Percentiles rank a stretch among this genome's conserved stretches.
Conservation (phyloP, 1,140 invertebrate genomes). For the Ephestia elutella region DNA sequence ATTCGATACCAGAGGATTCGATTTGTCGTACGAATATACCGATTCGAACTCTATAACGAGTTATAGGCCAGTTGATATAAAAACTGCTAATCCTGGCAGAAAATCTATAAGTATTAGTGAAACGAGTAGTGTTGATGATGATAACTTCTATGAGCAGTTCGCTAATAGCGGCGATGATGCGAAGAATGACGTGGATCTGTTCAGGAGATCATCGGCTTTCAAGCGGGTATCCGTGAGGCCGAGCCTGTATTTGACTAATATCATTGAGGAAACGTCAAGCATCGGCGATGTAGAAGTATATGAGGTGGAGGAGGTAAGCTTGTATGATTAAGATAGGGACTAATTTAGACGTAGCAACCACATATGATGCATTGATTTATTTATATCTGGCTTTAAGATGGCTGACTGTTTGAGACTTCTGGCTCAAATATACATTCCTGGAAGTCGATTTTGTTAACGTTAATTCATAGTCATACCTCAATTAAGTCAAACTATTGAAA, state of each 20-base stretch:
- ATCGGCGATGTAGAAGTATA: slow-evolving; percentile 37
- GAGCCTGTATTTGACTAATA: slow-evolving; percentile 58
- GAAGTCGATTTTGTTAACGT: no score
- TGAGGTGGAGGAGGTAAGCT: slow-evolving; percentile 49
- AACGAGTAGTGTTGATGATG: slow-evolving; percentile 29
- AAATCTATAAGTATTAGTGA: slow-evolving; percentile 29
- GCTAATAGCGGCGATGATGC: slow-evolving; percentile 44
- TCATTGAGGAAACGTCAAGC: slow-evolving; percentile 44
- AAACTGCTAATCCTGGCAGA: slow-evolving; percentile 20
- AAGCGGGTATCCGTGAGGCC: slow-evolving; percentile 57
- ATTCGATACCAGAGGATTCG: slow-evolving; percentile 63
- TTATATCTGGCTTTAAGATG: neutral
- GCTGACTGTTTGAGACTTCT: no score
- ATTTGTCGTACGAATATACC: slow-evolving; percentile 59
- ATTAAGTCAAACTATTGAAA: no score
- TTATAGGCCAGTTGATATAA: slow-evolving; percentile 2
- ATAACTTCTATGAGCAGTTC: slow-evolving; percentile 65
- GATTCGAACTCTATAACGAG: slow-evolving; percentile 12
- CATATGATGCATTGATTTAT: neutral
- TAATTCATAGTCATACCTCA: no score
- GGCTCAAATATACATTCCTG: no score
- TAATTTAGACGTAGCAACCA: neutral
- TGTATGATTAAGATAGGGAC: neutral
- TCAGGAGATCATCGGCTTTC: slow-evolving; percentile 27
- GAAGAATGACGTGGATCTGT: slow-evolving; percentile 39